Evolutionary conservation across 2,797 vertebrate genomes (phyloP), one percentile per base, ranked within the genome.

Genomic region (Melanitta fusca): DNA sequence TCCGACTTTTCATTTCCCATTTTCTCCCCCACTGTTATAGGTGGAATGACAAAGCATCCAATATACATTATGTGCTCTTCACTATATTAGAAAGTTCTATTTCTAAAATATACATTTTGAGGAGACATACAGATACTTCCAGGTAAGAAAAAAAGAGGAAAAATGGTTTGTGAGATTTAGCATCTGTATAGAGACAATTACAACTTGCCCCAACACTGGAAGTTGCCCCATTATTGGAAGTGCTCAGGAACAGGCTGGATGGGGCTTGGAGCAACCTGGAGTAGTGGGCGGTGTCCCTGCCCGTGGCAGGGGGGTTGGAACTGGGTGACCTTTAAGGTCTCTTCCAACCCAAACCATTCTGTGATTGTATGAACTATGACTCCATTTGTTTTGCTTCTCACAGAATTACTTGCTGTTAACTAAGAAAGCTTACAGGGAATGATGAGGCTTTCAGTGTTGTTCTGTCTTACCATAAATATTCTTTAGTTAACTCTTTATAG

Each of bases 1-100:
- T 83, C 65, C 92, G 34, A 80, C 39, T 80, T 80, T 88, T 91
- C 8, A 69, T 95, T 89, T 74, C n/a, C 38, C 89, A 72, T 95
- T 89, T 74, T 28, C 38, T 91, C 6, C 7, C 15, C 11, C 84
- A 30, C 13, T 58, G 24, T 57, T 95, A 56, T 96, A 99, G 99
- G 96, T 99, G 99, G 99, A 99, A 99, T 72, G 98, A 99, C 97
- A 99, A 98, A 98, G 98, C 98, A 73, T 97, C 98, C 81, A 98
- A 98, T 97, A 98, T 99, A 95, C 99, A 99, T 97, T 99, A 99
- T 73, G 98, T 99, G 88, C 98, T 99, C 82, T 99, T 99, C 98
- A 99, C 98, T 79, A 98, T 99, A 98, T 97, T 98, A 65, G 98
- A 99, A 95, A 97, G 98, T 88, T 99, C 98, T 2, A 78, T 98